A percentile compares a stretch with the other conserved stretches of the same genome.
phyloP scores from a whole-genome alignment of 1,140 invertebrate genomes.

The Bemisia tabaci region DNA sequence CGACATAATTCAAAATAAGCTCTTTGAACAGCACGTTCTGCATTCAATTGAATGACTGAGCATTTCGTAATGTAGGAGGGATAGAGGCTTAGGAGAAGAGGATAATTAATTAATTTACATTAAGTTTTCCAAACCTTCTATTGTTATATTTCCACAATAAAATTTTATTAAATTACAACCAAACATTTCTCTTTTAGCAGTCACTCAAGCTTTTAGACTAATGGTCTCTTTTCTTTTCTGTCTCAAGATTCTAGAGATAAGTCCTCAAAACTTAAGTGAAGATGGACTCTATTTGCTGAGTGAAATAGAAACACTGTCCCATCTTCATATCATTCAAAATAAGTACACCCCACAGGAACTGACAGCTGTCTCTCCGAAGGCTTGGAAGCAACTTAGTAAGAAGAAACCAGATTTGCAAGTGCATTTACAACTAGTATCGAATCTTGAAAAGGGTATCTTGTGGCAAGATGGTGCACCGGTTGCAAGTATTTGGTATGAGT shows the following conservation, averaged over 20 bases:
- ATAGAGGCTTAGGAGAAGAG: too few species aligned
- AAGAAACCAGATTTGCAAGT: constrained; percentile 29
- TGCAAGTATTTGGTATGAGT: constrained; percentile 34
- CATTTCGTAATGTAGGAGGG: too few species aligned
- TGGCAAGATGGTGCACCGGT: constrained; percentile 39
- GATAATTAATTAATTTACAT: too few species aligned
- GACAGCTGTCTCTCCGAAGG: constrained; percentile 21
- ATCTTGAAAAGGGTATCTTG: constrained; percentile 28
- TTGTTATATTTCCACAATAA: too few species aligned
- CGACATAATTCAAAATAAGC: too few species aligned
- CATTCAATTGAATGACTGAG: too few species aligned
- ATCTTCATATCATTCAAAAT: constrained; percentile 68
- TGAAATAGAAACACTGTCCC: constrained; percentile 46
- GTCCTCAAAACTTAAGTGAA: constrained; percentile 67
- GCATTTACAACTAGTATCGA: constrained; percentile 27
- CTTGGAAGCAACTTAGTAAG: constrained; percentile 30
- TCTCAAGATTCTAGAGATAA: constrained; percentile 54
- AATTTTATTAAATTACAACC: too few species aligned
- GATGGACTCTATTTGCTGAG: constrained; percentile 55
- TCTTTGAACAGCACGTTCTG: too few species aligned
- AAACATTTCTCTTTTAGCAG: too few species aligned
- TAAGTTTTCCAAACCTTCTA: too few species aligned
- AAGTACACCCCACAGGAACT: constrained; percentile 27
- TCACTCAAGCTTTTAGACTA: too few species aligned
- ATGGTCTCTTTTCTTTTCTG: too few species aligned